Evolutionary conservation across 53 echinoderm and acorn worm species (phyloP), one percentile per base, ranked within the genome.

Genomic region (Temnopleurus reevesii): DNA sequence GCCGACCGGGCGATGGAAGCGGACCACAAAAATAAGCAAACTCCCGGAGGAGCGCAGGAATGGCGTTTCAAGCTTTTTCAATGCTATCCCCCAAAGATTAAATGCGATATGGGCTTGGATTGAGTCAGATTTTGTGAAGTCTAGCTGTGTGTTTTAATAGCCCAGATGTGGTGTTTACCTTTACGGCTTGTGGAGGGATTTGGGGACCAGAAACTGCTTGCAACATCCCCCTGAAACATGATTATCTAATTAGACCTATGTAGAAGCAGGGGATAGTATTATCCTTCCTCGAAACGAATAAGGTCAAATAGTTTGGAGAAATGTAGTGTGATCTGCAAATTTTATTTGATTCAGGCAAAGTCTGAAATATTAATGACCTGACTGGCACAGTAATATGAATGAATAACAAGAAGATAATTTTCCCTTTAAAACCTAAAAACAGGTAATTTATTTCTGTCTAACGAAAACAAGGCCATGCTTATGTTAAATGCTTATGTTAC

Each of bases 111-210:
- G 5, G 38, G 71, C 35, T 26, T 2, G 51, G 79, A 49, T 2
- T 49, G 49, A 26, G 30, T 34, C 18, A 8, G 49, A 12, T 28
- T 51, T 46, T 12, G 47, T 8, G 51, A 46, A 7, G 28, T 7
- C 79, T 28, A 49, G 49, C 26, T 27, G 79, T 41, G 41, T 79
- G 46, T 66, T 71, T 89, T 89, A 89, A 89, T 76, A 34, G 41
- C 47, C 71, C 65, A 89, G 71, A 58, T 89, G 53, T 33, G 46
- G 34, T 66, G 49, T 89, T 89, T 51, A 53, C 59, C 25, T 46
- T 79, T 27, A 2, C 15, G 24, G 27, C 71, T 38, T 12, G 0
- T 5, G 71, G n/a, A 41, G 3, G 41, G 2, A 71, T 71, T n/a
- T n/a, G n/a, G n/a, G n/a, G n/a, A n/a, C n/a, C n/a, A n/a, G n/a